phyloP scores from a whole-genome alignment of 2,797 vertebrate species.

The Oreortyx pictus region DNA sequence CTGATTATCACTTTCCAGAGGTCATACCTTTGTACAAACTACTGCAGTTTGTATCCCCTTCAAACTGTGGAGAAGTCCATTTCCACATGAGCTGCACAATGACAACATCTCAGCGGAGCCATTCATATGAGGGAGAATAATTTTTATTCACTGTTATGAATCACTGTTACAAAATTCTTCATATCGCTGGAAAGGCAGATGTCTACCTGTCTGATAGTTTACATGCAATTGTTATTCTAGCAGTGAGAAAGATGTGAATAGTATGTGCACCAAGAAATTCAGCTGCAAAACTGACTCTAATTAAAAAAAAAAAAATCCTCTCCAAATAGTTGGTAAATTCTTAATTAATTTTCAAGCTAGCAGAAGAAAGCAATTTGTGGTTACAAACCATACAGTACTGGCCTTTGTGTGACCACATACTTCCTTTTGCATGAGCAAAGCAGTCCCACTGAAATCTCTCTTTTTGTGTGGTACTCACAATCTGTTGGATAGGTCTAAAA shows the following conservation, averaged over 20 bases:
- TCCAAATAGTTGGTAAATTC: background rate
- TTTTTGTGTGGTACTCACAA: background rate
- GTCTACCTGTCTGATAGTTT: background rate
- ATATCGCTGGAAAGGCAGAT: background rate
- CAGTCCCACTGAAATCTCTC: background rate
- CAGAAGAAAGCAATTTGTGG: background rate
- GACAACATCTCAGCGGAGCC: background rate
- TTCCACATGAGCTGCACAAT: background rate
- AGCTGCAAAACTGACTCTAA: background rate
- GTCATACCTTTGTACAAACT: background rate
- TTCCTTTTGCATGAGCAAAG: background rate
- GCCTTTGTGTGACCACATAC: background rate
- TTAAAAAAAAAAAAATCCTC: background rate
- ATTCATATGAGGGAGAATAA: background rate
- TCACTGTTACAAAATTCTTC: background rate
- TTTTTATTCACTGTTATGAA: background rate
- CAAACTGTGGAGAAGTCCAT: background rate
- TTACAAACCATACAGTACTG: background rate
- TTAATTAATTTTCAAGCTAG: background rate
- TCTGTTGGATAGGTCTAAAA: background rate
- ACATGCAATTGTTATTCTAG: background rate
- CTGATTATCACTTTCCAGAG: background rate
- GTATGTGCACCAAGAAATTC: background rate
- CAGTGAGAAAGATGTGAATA: background rate
- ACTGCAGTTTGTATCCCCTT: background rate